Evolutionary conservation across 1,140 invertebrate species (phyloP), one percentile per base, ranked within the genome.

Genomic region (Diorhabda carinulata): DNA sequence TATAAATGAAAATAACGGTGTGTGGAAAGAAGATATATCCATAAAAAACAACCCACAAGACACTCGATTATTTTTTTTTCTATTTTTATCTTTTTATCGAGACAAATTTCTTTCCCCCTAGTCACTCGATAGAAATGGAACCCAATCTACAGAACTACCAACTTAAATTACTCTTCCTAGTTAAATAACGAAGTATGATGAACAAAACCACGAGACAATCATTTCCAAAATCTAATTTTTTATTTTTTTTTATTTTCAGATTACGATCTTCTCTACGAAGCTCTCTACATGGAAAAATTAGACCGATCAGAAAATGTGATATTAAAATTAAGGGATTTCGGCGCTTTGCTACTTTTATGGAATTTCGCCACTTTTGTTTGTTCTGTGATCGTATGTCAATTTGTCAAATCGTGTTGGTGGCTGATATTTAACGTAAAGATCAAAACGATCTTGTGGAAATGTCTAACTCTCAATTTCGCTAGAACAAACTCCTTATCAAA

Each of bases 251-350:
- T 52, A 8, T 52, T 52, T 52, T 52, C n/a, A 52, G 47, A 52
- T 52, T 52, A 52, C 4, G 47, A 52, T 4, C 47, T 52, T 8
- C 47, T 52, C n/a, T 52, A 52, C 4, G 47, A 52, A 52, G n/a
- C 47, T 8, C 47, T 52, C 47, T 52, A 8, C 47, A 52, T 52
- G 47, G 47, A 52, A 52, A 52, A n/a, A 52, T 52, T 52, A 52
- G 47, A 52, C 6, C 6, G 4, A 52, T 8, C 47, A 8, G n/a
- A 52, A 6, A n/a, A 52, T 52, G 43, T 40, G 25, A 10, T 62
- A n/a, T 1, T 6, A 43, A 62, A 62, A 44, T 9, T 62, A n/a
- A 62, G 44, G 4, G 44, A 62, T 10, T 62, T 62, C 10, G 61
- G 61, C 4, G 42, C 41, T n/a, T 43, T n/a, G 44, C 61, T 62